These are phyloP conservation scores for Rhyzopertha dominica DNA, from an alignment of 1,140 invertebrate species.

Conservation along the genomic window DNA sequence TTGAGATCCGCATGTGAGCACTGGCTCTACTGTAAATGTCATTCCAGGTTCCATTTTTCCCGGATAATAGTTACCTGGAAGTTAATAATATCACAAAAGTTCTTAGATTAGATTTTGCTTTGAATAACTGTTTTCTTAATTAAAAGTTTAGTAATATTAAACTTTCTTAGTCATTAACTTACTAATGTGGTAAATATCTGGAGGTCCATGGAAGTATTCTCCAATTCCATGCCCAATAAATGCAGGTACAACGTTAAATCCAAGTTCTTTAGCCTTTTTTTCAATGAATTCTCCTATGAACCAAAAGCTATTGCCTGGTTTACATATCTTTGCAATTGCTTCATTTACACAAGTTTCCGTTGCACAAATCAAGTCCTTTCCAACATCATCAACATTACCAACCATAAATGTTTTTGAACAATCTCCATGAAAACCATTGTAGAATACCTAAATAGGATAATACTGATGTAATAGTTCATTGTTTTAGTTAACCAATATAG, in stretches of 20 bases:
- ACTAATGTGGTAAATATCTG: conserved; percentile 80
- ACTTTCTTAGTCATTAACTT: no score
- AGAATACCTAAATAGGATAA: conserved; percentile 62
- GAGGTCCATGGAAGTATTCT: conserved; percentile 84
- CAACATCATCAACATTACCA: conserved; percentile 73
- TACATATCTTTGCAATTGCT: conserved; percentile 74
- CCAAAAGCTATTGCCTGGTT: conserved; percentile 66
- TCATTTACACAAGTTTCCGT: conserved; percentile 67
- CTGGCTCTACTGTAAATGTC: conserved; percentile 94
- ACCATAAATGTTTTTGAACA: conserved; percentile 83
- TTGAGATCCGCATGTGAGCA: conserved; percentile 66
- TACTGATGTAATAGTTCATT: conserved; percentile 4
- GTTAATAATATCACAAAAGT: no score
- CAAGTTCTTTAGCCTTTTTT: conserved; percentile 56
- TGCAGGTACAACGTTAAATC: conserved; percentile 66
- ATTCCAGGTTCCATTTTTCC: conserved; percentile 82
- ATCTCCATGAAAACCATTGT: conserved; percentile 87
- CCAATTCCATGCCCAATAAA: conserved; percentile 94
- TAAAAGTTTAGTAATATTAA: no score
- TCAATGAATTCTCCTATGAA: conserved; percentile 70
- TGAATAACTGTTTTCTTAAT: no score
- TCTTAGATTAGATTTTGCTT: no score
- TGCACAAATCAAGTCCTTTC: conserved; percentile 60
- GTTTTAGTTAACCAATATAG: no score
- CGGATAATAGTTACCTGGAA: conserved; percentile 61